Conservation (phyloP, 2,113 vertebrate species). For the Poeciliopsis occidentalis region DNA sequence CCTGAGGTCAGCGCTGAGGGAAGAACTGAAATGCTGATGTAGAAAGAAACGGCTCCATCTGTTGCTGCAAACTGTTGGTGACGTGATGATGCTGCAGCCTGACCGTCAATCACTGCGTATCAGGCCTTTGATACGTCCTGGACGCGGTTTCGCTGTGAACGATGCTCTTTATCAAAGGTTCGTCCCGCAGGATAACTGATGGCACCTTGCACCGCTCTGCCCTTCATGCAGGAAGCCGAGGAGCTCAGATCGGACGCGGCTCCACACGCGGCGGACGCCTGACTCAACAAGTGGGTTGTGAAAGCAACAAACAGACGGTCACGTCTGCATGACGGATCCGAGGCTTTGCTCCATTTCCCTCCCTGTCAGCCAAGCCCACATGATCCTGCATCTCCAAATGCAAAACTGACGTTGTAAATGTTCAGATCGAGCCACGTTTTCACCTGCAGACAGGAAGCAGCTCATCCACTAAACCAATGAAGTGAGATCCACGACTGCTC, state of each 20-base stretch:
- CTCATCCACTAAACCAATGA: conserved; percentile 66
- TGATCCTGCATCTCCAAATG: conserved; percentile 45
- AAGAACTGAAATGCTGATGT: not conserved
- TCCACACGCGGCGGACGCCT: conserved; percentile 17
- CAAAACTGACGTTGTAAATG: conserved; percentile 59
- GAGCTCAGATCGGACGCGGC: conserved; percentile 23
- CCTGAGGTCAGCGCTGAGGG: not conserved
- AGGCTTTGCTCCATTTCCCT: conserved; percentile 43
- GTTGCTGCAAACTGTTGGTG: not conserved
- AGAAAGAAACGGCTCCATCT: not conserved
- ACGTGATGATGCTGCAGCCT: conserved; percentile 21
- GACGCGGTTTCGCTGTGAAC: conserved; percentile 75
- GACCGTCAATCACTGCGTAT: conserved; percentile 74
- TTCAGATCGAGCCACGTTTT: conserved; percentile 53
- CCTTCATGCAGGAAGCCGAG: conserved; percentile 68
- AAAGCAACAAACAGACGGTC: not conserved
- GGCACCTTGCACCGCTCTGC: conserved; percentile 51
- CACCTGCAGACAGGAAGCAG: conserved; percentile 52
- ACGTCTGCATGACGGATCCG: conserved; percentile 40
- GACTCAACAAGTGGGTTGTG: conserved; percentile 13
- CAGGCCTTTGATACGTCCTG: conserved; percentile 81
- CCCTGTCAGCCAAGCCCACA: conserved; percentile 24
- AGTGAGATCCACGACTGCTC: conserved; percentile 49
- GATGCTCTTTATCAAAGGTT: conserved; percentile 80
- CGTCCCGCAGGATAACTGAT: conserved; percentile 76